These are phyloP conservation scores for Drosophila malerkotliana DNA, from an alignment of 1,140 invertebrate genomes.

Conservation along the genomic window DNA sequence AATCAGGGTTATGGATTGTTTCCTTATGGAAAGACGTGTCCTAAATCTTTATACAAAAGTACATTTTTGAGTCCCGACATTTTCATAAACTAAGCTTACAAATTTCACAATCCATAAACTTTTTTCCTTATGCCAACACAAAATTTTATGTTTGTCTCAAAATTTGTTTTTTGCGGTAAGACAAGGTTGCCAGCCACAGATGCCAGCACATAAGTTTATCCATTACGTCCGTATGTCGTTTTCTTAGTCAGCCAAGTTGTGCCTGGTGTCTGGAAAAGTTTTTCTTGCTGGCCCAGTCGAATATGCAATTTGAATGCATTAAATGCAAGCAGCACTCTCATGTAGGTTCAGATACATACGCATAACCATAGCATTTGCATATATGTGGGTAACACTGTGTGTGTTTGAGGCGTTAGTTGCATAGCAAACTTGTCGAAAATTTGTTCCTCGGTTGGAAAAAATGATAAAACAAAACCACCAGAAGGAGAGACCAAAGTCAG, in stretches of 20 bases:
- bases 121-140: background rate
- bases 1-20: no score
- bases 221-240: conserved; percentile 4
- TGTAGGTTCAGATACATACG: conserved; percentile 25
- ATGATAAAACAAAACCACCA: conserved; percentile 9
- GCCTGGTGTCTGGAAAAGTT: conserved; percentile 39
- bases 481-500: conserved; percentile 47
- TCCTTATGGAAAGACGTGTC: background rate
- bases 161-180: conserved; percentile 32
- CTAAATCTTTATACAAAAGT: background rate
- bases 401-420: conserved; percentile 50
- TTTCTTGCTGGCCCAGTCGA: conserved; percentile 44
- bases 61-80: background rate
- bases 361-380: conserved; percentile 29
- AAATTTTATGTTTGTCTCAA: conserved; percentile 26
- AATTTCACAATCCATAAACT: conserved; percentile 23
- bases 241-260: conserved; percentile 33
- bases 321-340: conserved; percentile 40
- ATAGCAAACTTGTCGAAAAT: conserved; percentile 50
- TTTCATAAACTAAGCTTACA: background rate
- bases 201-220: conserved; percentile 15
- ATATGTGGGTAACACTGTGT: background rate
- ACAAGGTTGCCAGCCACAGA: conserved; percentile 37
- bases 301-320: conserved; percentile 70
- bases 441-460: conserved; percentile 36